Evolutionary conservation across 1,140 invertebrate species (phyloP).

Genomic region (Drosophila kikkawai): DNA sequence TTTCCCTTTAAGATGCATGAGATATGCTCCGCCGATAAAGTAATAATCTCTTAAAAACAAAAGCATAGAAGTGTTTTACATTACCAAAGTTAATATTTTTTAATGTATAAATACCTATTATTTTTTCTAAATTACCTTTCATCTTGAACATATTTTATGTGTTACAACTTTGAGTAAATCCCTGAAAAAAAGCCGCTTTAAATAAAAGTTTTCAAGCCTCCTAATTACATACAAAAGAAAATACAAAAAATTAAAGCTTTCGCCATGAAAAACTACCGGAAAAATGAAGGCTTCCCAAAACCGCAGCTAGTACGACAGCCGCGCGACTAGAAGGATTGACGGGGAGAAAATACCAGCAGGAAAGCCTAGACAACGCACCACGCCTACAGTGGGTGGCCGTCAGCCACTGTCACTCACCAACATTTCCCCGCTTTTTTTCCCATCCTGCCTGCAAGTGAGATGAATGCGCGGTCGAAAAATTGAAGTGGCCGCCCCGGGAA

Average conservation of each 20-base stretch:
- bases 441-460: constrained; percentile 46
- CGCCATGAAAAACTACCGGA: constrained; percentile 3
- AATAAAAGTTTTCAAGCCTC: neutral
- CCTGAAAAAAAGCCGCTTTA: neutral
- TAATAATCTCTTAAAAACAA: constrained; percentile 2
- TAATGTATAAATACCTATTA: neutral
- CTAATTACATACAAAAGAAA: neutral
- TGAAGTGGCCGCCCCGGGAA: constrained; percentile 50
- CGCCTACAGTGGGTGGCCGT: constrained; percentile 33
- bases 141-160: neutral
- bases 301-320: constrained; percentile 45
- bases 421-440: constrained; percentile 10
- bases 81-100: neutral
- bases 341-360: constrained; percentile 6
- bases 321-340: neutral
- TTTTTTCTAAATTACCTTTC: neutral
- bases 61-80: neutral
- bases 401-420: constrained; percentile 52
- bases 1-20: constrained; percentile 24
- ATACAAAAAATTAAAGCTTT: constrained; percentile 27
- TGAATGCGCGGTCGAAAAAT: constrained; percentile 40
- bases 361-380: constrained; percentile 39
- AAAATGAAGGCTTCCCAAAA: constrained; percentile 1
- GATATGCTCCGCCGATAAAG: constrained; percentile 12
- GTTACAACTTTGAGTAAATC: neutral